Conservation (phyloP, 2,797 vertebrate genomes). For the Siniperca obscura region DNA sequence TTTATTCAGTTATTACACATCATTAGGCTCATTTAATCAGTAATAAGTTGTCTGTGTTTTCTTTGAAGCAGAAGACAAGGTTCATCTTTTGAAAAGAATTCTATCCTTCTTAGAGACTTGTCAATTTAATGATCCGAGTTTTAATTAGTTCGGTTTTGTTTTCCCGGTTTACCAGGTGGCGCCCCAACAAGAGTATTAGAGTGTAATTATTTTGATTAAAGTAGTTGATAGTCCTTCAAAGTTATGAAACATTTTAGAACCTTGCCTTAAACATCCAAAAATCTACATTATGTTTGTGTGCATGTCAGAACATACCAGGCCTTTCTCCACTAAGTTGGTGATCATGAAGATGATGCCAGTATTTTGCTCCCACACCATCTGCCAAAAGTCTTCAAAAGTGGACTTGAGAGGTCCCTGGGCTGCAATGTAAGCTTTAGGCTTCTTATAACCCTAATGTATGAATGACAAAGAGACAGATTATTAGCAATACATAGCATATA, state of each 20-base stretch:
- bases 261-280: background rate
- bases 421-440: conserved; percentile 94
- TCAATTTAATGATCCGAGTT: too few species aligned
- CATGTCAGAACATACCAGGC: conserved; percentile 87
- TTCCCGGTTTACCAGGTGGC: too few species aligned
- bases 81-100: too few species aligned
- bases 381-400: conserved; percentile 97
- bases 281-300: background rate
- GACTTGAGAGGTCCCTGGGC: conserved; percentile 96
- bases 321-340: conserved; percentile 97
- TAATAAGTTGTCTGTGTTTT: too few species aligned
- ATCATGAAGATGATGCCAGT: conserved; percentile 96
- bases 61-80: too few species aligned
- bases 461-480: background rate
- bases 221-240: too few species aligned
- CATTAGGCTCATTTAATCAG: too few species aligned
- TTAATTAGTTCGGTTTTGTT: too few species aligned
- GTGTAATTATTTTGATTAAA: too few species aligned
- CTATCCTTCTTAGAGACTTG: too few species aligned
- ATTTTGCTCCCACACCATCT: conserved; percentile 98
- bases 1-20: too few species aligned
- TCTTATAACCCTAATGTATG: conserved; percentile 91
- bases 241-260: background rate
- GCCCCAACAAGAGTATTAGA: too few species aligned
- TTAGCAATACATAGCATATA: background rate